Evolutionary conservation across 2,797 vertebrate species (phyloP).

Genomic region (Sarcophilus harrisii): DNA sequence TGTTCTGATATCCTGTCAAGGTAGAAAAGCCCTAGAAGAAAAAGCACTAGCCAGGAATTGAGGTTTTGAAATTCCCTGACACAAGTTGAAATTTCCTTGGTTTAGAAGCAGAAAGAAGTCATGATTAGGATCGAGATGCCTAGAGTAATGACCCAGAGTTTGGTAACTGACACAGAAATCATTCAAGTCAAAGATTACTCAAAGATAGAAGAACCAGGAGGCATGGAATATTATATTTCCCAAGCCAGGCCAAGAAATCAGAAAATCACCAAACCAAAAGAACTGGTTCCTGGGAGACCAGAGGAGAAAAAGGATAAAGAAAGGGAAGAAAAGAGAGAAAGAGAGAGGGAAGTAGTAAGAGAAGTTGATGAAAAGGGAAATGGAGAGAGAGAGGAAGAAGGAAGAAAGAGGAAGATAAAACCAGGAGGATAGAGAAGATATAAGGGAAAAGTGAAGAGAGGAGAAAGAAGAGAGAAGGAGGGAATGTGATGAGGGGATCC

Average conservation of each 20-base stretch:
- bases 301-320: neutral
- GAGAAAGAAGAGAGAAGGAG: neutral
- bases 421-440: neutral
- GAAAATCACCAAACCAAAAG: neutral
- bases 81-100: neutral
- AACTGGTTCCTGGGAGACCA: too few relatives aligned
- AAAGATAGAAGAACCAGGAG: neutral
- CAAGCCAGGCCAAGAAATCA: slow-evolving; percentile 3
- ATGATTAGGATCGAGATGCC: neutral
- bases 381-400: neutral
- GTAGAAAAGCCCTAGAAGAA: too few relatives aligned
- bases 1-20: neutral
- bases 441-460: neutral
- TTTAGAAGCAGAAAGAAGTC: neutral
- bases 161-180: neutral
- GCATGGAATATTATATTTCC: neutral
- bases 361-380: too few relatives aligned
- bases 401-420: neutral
- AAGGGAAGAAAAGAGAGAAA: neutral
- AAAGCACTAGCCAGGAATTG: neutral
- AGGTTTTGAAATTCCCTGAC: neutral
- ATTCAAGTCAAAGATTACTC: neutral
- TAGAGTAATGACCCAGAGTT: neutral
- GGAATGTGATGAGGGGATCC: neutral
- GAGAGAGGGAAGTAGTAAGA: neutral